A percentile compares a stretch with the other conserved stretches of the same genome.
phyloP scores from a whole-genome alignment of 2,888 invertebrate genomes.

The Heteropelma amictum region DNA sequence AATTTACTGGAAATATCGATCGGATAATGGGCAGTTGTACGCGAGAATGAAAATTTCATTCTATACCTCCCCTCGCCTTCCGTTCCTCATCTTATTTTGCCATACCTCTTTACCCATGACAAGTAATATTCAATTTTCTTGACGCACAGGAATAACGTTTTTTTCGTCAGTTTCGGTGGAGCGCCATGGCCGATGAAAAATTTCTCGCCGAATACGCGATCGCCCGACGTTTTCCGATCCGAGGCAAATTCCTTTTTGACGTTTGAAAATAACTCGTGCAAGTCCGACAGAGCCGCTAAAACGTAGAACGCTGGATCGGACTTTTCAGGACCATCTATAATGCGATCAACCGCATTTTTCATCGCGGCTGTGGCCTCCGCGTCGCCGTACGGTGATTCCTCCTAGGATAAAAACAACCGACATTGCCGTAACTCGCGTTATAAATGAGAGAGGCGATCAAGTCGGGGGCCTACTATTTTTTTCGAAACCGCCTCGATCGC shows the following conservation, averaged over 20 bases:
- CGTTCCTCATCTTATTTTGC: constrained; percentile 19
- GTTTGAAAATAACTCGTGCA: constrained; percentile 80
- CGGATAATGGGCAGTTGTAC: no score
- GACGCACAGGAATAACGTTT: constrained; percentile 80
- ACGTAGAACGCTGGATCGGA: constrained; percentile 81
- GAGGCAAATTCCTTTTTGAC: constrained; percentile 73
- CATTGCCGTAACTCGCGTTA: constrained; percentile 78
- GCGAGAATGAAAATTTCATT: no score
- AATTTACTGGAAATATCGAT: no score
- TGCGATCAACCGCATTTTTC: constrained; percentile 81
- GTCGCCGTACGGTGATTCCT: no score
- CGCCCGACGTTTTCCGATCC: constrained; percentile 60
- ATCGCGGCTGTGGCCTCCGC: constrained; percentile 81
- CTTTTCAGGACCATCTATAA: constrained; percentile 82
- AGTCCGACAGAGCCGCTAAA: constrained; percentile 84
- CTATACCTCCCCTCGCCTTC: no score
- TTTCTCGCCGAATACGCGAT: constrained; percentile 79
- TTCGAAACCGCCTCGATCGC: constrained; percentile 84
- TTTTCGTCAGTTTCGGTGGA: constrained; percentile 79
- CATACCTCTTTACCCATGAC: constrained; percentile 80
- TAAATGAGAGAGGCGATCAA: not conserved
- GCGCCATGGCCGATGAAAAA: constrained; percentile 79
- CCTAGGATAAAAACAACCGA: no score
- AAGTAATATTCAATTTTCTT: constrained; percentile 88
- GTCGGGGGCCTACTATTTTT: constrained; percentile 80